Base-by-base conservation (phyloP, 2,797 vertebrate species). In the Mus caroli region DNA sequence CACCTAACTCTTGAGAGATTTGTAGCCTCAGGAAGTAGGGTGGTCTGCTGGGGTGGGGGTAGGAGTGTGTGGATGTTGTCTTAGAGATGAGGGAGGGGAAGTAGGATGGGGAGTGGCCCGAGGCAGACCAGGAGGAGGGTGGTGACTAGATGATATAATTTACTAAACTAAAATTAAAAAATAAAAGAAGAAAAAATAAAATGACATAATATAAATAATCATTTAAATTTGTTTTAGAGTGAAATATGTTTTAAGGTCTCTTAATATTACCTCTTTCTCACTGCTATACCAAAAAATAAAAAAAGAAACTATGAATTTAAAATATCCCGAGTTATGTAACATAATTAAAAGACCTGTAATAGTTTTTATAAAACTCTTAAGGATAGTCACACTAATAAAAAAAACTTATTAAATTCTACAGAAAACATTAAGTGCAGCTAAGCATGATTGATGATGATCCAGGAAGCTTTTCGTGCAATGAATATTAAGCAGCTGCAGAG, bases 361-460 rank as follows among this genome's bases (percentile, higher is more conserved):
- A 95, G 96, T 86, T 96, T 20, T 97, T 97, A 97, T 96, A 98
- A 98, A 94, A 96, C 97, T 97, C 97, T 78, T 78, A 97, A 97
- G 98, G 98, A 84, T 58, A 97, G 92, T 92, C 92, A 96, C 37
- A 94, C 92, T 97, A 98, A 98, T 98, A 98, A 98, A 98, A 98
- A 97, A 82, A 95, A 95, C 97, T 3, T 31, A 98, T 97, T 98
- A 98, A 98, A 97, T 95, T 90, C 89, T 97, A 97, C 80, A 97
- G 97, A 96, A 97, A 98, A 98, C 97, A 98, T 96, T 96, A 98
- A 96, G 97, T 98, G 96, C 96, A 98, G 97, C 97, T 98, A 98
- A 98, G 98, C 92, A 97, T 97, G 98, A 98, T 98, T 98, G 98
- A 98, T 98, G 98, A 98, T 97, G 94, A 98, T 94, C 97, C 93